A percentile compares a stretch with the other conserved stretches of the same genome.
Evolutionary conservation across 2,888 invertebrate genomes (phyloP).

Genomic region (Noctua pronuba): DNA sequence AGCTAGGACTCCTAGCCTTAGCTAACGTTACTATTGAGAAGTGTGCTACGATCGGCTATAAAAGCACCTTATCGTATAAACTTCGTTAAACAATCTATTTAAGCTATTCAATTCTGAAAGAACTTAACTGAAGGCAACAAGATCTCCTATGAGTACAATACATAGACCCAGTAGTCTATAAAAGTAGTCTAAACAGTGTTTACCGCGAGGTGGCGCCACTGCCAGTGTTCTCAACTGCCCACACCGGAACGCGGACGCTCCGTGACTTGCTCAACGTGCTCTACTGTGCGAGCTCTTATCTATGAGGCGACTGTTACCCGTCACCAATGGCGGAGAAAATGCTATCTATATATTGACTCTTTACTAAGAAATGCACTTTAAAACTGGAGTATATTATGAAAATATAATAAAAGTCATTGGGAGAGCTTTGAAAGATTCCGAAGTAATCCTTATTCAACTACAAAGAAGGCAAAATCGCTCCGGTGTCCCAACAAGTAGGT

Average conservation of each 20-base stretch:
- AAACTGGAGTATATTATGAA: background rate
- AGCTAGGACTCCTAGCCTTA: background rate
- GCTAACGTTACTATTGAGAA: background rate
- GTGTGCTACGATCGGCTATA: no score
- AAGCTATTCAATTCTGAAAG: background rate
- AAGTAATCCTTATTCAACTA: background rate
- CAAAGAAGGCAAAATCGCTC: background rate
- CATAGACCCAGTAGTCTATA: background rate
- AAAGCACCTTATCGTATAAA: background rate
- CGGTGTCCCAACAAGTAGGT: background rate
- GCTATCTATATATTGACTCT: background rate
- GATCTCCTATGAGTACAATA: background rate
- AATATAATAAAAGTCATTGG: background rate
- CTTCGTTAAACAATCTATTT: background rate
- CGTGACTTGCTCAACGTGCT: conserved; percentile 8
- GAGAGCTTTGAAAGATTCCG: background rate
- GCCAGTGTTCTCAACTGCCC: background rate
- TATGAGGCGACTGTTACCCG: background rate
- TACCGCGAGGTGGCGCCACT: background rate
- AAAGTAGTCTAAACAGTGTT: background rate
- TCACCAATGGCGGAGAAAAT: background rate
- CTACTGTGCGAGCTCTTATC: background rate
- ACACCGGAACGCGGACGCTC: background rate
- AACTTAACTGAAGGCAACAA: background rate
- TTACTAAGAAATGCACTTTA: background rate